Conservation (phyloP, 1,140 invertebrate species). For the Gryllus bimaculatus region DNA sequence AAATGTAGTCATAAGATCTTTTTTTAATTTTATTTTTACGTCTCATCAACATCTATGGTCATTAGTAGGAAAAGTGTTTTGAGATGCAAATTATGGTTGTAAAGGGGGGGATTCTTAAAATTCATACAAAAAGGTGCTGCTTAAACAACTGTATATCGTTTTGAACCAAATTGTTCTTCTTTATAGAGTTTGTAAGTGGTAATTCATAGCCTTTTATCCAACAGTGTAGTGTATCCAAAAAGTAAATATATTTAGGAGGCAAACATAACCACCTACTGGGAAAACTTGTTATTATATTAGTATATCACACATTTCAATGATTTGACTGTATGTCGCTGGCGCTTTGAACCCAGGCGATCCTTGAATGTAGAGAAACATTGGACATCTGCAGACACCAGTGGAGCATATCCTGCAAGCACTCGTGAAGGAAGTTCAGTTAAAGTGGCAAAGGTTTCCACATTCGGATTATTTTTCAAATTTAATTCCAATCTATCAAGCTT, state of each 20-base stretch:
- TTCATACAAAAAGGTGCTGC: no score
- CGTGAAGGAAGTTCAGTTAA: not conserved
- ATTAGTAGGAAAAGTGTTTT: no score
- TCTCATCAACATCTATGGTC: no score
- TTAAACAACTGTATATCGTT: no score
- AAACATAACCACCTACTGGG: not conserved
- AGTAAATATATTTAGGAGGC: no score
- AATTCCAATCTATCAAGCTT: not conserved
- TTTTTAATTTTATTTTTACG: no score
- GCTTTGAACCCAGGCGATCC: slow-evolving; percentile 9
- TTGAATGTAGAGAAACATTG: slow-evolving; percentile 3
- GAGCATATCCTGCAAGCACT: slow-evolving; percentile 5
- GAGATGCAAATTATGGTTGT: no score
- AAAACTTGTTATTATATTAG: not conserved
- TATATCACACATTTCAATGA: not conserved
- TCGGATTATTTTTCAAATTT: no score
- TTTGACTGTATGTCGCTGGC: not conserved
- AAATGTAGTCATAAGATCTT: no score
- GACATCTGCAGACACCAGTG: slow-evolving; percentile 11
- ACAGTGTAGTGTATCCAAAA: not conserved
- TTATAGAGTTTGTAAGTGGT: no score
- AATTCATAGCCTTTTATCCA: not conserved
- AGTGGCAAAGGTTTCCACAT: not conserved
- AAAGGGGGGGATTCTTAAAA: no score
- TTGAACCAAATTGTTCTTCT: no score